A percentile compares a stretch with the other conserved stretches of the same genome.
phyloP scores from a whole-genome alignment of 2,888 invertebrate species.

The Leptinotarsa haldemani region DNA sequence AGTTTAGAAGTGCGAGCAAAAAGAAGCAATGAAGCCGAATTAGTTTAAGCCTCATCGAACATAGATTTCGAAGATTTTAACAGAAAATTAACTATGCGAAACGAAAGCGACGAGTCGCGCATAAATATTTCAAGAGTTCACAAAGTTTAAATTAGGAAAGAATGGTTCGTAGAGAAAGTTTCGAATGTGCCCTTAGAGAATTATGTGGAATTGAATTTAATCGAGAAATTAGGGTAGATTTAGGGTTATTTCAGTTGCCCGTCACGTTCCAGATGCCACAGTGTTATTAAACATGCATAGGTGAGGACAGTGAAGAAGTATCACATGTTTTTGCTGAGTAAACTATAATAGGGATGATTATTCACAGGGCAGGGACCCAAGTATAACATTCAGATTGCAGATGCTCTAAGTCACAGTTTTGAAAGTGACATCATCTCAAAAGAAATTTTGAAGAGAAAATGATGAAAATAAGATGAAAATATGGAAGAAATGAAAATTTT shows the following conservation, averaged over 20 bases:
- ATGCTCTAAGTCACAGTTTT: too few species aligned
- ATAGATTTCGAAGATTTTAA: constrained; percentile 10
- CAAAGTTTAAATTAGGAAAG: constrained; percentile 24
- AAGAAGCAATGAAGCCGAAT: constrained; percentile 8
- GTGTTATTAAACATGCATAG: too few species aligned
- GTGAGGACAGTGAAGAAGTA: too few species aligned
- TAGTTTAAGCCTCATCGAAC: constrained; percentile 26
- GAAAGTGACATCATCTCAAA: too few species aligned
- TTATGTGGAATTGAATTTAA: constrained; percentile 14
- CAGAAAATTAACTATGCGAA: constrained; percentile 24
- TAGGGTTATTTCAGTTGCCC: not conserved
- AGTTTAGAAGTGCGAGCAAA: not conserved
- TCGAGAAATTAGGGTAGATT: constrained; percentile 12
- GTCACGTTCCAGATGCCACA: not conserved
- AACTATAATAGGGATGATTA: too few species aligned
- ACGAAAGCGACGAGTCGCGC: constrained; percentile 18
- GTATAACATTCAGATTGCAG: too few species aligned
- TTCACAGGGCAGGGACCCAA: too few species aligned
- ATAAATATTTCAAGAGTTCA: constrained; percentile 20
- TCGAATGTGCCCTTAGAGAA: constrained; percentile 16
- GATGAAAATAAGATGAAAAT: too few species aligned
- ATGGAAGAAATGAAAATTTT: too few species aligned
- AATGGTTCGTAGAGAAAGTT: constrained; percentile 19
- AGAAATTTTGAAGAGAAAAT: too few species aligned
- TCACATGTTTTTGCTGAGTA: too few species aligned